Conservation (phyloP, 1,140 invertebrate species). For the Eulimnadia texana region DNA sequence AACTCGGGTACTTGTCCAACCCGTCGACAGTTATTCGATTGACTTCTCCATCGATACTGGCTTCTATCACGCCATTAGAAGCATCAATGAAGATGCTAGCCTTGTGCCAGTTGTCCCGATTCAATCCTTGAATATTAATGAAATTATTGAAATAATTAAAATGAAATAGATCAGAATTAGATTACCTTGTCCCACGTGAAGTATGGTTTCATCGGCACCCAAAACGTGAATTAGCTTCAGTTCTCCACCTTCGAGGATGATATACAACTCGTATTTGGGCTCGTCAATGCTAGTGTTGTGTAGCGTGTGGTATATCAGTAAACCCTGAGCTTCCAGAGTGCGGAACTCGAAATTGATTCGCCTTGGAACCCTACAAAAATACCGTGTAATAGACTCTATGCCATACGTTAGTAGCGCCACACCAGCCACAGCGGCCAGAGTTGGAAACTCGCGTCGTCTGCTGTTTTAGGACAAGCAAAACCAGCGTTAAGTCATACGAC, state of each 20-base stretch:
- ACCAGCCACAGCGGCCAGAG: too few relatives aligned
- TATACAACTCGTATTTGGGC: conserved; percentile 67
- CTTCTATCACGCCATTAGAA: conserved; percentile 57
- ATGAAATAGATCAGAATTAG: too few relatives aligned
- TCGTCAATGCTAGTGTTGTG: conserved; percentile 54
- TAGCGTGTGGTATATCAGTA: conserved; percentile 75
- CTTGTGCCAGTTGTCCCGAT: conserved; percentile 76
- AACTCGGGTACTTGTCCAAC: conserved; percentile 60
- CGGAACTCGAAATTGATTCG: conserved; percentile 77
- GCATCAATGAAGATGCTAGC: conserved; percentile 72
- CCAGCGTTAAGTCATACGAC: too few relatives aligned
- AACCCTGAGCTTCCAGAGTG: conserved; percentile 65
- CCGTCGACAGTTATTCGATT: conserved; percentile 61
- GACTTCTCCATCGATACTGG: conserved; percentile 57
- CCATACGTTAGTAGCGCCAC: neutral
- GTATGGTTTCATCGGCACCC: conserved; percentile 63
- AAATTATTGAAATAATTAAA: neutral
- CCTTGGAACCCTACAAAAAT: conserved; percentile 25
- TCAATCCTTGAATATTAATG: conserved; percentile 42
- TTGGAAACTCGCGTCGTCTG: too few relatives aligned
- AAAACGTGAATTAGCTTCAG: conserved; percentile 79
- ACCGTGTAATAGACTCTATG: too few relatives aligned
- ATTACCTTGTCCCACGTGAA: conserved; percentile 69
- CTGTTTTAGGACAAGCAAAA: too few relatives aligned
- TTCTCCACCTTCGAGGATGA: conserved; percentile 76